Evolutionary conservation across 2,888 invertebrate species (phyloP), one percentile per base, ranked within the genome.

Genomic region (Deladenus siricidicola): DNA sequence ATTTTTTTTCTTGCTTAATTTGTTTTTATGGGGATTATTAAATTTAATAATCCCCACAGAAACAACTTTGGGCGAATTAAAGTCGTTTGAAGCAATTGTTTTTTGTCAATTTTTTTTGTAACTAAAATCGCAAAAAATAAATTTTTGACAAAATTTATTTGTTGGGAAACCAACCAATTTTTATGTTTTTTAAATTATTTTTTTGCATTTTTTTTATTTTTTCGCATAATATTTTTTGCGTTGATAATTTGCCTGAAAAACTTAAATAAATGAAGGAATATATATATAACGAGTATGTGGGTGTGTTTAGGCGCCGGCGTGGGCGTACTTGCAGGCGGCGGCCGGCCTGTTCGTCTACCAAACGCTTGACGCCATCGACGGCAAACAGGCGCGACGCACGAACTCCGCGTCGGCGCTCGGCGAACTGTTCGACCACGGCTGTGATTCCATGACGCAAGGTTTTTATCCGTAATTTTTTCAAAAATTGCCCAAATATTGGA

Each of bases 401-500:
- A 87, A 88, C 70, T 87, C 88, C 62, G 89, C 89, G 70, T 87
- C 88, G 51, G 94, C 96, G 0, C 83, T 98, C 21, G 98, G 98
- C 17, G 98, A 98, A 83, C 85, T 98, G 26, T 98, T 99, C 81
- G 98, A 98, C 83, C 98, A 98, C 82, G 98, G 98, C 72, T 98
- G 98, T 82, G 98, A 99, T 83, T 91, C 94, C 44, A 87, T 96
- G 81, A 93, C 94, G 26, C 93, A 94, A 72, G 84, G 85, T 85
- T 10, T 10, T 34, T 34, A n/a, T n/a, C n/a, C n/a, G n/a, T n/a
- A n/a, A 75, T 58, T 8, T 17, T 17, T 17, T 17, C 8, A 39
- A 10, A 39, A 45, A n/a, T n/a, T n/a, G n/a, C n/a, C n/a, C n/a
- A n/a, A n/a, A n/a, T n/a, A n/a, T n/a, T n/a, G n/a, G n/a, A n/a